phyloP scores from a whole-genome alignment of 2,888 invertebrate species.

The Ethmia dodecea region DNA sequence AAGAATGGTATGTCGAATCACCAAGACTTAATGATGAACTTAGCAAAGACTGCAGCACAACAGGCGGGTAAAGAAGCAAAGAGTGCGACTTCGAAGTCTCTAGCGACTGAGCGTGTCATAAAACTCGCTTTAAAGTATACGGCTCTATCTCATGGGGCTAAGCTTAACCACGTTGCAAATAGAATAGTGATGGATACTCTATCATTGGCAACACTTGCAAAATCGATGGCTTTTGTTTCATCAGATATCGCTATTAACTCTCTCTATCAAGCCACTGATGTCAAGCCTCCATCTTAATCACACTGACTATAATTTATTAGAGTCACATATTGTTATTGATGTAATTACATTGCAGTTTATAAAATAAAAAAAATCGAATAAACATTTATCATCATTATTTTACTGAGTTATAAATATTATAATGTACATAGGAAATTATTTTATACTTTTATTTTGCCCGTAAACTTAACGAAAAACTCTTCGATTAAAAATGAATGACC shows the following conservation, averaged over 20 bases:
- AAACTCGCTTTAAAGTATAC: slow-evolving; percentile 66
- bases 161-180: slow-evolving; percentile 64
- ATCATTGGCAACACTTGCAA: slow-evolving; percentile 60
- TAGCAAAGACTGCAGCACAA: slow-evolving; percentile 68
- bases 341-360: too few species aligned
- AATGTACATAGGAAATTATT: too few species aligned
- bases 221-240: slow-evolving; percentile 69
- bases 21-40: slow-evolving; percentile 70
- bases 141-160: slow-evolving; percentile 62
- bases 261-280: slow-evolving; percentile 64
- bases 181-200: slow-evolving; percentile 67
- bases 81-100: slow-evolving; percentile 60
- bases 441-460: too few species aligned
- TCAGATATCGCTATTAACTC: slow-evolving; percentile 71
- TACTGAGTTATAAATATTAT: too few species aligned
- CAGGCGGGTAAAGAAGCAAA: slow-evolving; percentile 71
- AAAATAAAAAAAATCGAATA: too few species aligned
- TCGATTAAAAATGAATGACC: too few species aligned
- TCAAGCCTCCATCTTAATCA: slow-evolving; percentile 55
- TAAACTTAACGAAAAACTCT: too few species aligned
- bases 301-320: too few species aligned
- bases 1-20: slow-evolving; percentile 68
- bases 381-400: too few species aligned
- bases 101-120: slow-evolving; percentile 60
- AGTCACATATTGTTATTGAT: too few species aligned